A percentile compares a stretch with the other conserved stretches of the same genome.
phyloP scores from a whole-genome alignment of 2,113 vertebrate species.

The Sialia sialis region DNA sequence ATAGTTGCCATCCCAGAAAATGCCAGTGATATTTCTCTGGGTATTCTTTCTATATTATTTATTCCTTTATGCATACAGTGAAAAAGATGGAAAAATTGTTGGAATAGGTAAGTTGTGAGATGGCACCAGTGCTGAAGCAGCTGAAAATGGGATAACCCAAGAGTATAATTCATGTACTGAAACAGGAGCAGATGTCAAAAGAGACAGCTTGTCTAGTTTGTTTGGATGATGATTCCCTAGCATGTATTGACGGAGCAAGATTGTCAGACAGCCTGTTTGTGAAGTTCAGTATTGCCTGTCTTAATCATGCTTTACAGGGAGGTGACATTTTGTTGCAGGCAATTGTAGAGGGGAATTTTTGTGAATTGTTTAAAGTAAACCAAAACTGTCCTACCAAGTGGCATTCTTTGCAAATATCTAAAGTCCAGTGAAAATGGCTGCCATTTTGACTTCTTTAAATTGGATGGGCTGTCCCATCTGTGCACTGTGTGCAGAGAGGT shows the following conservation, averaged over 20 bases:
- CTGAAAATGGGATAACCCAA: conserved; percentile 57
- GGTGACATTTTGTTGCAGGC: conserved; percentile 51
- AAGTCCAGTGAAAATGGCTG: not conserved
- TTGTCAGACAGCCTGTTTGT: conserved; percentile 66
- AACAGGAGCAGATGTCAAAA: conserved; percentile 68
- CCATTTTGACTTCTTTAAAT: not conserved
- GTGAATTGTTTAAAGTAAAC: not conserved
- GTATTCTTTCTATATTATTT: not conserved
- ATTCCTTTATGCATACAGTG: not conserved
- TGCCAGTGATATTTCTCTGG: not conserved
- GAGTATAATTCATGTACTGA: conserved; percentile 59
- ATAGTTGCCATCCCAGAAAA: not conserved
- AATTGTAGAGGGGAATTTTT: not conserved
- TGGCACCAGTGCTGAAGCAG: conserved; percentile 1
- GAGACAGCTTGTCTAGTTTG: conserved; percentile 70
- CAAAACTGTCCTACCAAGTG: not conserved
- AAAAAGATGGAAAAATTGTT: not conserved
- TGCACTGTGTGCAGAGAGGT: not conserved
- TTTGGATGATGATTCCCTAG: conserved; percentile 64
- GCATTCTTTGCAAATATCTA: not conserved
- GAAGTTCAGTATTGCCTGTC: conserved; percentile 57
- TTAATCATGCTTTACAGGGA: conserved; percentile 28
- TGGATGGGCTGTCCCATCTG: not conserved
- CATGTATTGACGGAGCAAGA: conserved; percentile 55
- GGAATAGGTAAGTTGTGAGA: conserved; percentile 39